A percentile compares a stretch with the other conserved stretches of the same genome.
Conservation (phyloP, 2,888 invertebrate species). For the Hermaeophaga mercurialis region DNA sequence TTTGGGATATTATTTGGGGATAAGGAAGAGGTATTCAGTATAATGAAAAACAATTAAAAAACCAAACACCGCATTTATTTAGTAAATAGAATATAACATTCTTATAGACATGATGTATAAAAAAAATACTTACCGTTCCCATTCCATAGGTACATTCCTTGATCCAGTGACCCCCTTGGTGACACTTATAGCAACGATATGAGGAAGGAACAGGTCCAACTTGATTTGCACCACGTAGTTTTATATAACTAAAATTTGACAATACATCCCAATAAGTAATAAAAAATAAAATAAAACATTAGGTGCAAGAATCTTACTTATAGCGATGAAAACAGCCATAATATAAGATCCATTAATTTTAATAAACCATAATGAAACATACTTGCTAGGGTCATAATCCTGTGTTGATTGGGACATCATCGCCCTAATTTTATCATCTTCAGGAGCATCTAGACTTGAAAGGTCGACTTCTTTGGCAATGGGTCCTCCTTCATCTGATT, state of each 20-base stretch:
- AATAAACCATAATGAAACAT: conserved; percentile 58
- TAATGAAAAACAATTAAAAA: conserved; percentile 2
- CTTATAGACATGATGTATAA: conserved; percentile 5
- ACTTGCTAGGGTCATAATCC: conserved; percentile 98
- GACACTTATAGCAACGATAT: conserved; percentile 94
- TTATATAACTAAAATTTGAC: conserved; percentile 74
- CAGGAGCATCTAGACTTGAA: conserved; percentile 88
- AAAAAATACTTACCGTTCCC: conserved; percentile 57
- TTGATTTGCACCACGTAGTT: conserved; percentile 86
- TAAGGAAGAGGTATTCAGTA: not conserved
- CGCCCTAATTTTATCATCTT: conserved; percentile 96
- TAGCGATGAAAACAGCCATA: too few species aligned
- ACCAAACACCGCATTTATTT: conserved; percentile 14
- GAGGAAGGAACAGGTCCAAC: conserved; percentile 88
- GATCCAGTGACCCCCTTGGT: conserved; percentile 96
- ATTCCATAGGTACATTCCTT: conserved; percentile 87
- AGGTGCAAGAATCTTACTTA: not conserved
- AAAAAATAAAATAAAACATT: not conserved
- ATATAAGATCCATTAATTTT: too few species aligned
- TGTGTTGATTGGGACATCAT: conserved; percentile 97
- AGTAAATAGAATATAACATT: not conserved
- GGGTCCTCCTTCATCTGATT: conserved; percentile 55
- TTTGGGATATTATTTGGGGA: too few species aligned
- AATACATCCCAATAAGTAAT: not conserved
- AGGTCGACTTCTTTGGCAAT: conserved; percentile 79